Percentiles rank a stretch among this genome's conserved stretches.
These are phyloP conservation scores for Pheosia gnoma DNA, from an alignment of 2,888 invertebrate genomes.

Conservation along the genomic window DNA sequence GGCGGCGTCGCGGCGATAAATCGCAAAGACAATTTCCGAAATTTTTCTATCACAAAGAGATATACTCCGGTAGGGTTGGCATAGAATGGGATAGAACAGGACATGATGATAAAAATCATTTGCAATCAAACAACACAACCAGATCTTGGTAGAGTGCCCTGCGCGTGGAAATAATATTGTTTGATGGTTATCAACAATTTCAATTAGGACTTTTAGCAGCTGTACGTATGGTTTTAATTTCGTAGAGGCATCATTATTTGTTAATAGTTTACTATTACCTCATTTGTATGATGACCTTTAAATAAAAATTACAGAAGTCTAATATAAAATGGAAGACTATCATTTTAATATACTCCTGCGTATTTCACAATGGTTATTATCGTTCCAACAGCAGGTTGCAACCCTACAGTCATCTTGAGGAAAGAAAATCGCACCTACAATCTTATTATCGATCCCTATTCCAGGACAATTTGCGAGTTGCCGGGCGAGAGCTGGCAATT, in stretches of 20 bases:
- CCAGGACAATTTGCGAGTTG: conserved; percentile 78
- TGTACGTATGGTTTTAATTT: too few relatives aligned
- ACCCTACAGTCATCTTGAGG: conserved; percentile 57
- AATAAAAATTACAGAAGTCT: too few relatives aligned
- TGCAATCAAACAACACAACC: too few relatives aligned
- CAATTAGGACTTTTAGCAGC: too few relatives aligned
- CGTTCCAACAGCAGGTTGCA: not conserved
- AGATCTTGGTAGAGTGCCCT: too few relatives aligned
- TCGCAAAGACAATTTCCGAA: conserved; percentile 77
- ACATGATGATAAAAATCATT: not conserved
- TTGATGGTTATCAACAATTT: too few relatives aligned
- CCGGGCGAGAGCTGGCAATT: conserved; percentile 73
- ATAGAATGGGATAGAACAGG: not conserved
- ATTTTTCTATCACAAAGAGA: conserved; percentile 79
- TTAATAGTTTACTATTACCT: too few relatives aligned
- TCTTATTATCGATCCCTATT: conserved; percentile 81
- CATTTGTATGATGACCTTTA: too few relatives aligned
- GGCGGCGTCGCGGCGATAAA: conserved; percentile 58
- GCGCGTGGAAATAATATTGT: too few relatives aligned
- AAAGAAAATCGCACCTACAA: conserved; percentile 80
- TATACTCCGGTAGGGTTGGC: conserved; percentile 51
- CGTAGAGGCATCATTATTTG: too few relatives aligned
- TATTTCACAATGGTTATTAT: not conserved
- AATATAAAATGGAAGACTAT: too few relatives aligned
- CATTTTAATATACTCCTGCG: too few relatives aligned